phyloP scores from a whole-genome alignment of 2,888 invertebrate genomes.

The Netelia melanura region DNA sequence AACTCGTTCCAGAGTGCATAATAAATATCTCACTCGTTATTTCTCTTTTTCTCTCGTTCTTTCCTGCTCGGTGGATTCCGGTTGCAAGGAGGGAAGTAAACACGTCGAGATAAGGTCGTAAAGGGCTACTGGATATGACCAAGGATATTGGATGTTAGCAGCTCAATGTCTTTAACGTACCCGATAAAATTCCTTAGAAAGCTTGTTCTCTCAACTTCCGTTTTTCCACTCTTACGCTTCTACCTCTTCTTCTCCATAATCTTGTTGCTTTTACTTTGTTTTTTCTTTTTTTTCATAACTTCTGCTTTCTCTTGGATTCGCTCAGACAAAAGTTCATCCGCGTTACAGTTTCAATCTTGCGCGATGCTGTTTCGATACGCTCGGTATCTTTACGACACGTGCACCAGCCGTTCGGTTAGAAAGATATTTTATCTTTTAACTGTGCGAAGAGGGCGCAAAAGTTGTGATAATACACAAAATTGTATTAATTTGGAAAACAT shows the following conservation, averaged over 20 bases:
- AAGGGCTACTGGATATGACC: slow-evolving; percentile 30
- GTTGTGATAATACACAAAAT: background rate
- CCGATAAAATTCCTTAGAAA: slow-evolving; percentile 6
- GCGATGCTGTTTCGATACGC: background rate
- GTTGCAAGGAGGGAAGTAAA: slow-evolving; percentile 6
- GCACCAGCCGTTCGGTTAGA: background rate
- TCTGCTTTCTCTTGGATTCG: background rate
- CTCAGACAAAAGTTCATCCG: background rate
- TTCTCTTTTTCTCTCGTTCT: slow-evolving; percentile 7
- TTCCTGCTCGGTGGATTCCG: slow-evolving; percentile 6
- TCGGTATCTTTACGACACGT: background rate
- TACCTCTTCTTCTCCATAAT: background rate
- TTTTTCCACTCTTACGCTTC: slow-evolving; percentile 10
- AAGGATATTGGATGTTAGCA: slow-evolving; percentile 61
- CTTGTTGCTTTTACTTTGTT: background rate
- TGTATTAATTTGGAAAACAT: too few relatives aligned
- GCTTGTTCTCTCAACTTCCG: slow-evolving; percentile 21
- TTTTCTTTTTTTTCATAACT: background rate
- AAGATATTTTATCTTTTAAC: background rate
- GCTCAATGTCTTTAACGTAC: slow-evolving; percentile 38
- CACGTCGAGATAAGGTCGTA: slow-evolving; percentile 55
- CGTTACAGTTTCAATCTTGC: background rate
- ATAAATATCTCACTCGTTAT: background rate
- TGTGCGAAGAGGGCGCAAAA: background rate
- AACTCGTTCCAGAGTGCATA: too few relatives aligned